Evolutionary conservation across 2,888 invertebrate genomes (phyloP).

Genomic region (Odiellus spinosus): DNA sequence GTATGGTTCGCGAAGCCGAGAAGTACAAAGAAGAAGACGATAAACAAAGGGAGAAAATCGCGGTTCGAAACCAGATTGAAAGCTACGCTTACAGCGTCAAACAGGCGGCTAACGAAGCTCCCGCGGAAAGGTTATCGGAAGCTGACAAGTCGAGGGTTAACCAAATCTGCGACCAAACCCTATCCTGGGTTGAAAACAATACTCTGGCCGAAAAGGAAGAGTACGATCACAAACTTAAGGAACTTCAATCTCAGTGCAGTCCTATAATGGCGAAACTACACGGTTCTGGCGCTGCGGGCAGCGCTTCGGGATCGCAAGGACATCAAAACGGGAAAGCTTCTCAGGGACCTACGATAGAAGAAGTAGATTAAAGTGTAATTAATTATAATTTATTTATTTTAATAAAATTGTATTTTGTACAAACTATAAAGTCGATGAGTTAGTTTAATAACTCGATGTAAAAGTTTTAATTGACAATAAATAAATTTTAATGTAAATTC

Average conservation of each 20-base stretch:
- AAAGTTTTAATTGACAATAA: no score
- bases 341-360: neutral
- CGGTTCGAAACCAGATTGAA: no score
- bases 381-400: no score
- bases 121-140: conserved; percentile 35
- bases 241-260: conserved; percentile 55
- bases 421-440: no score
- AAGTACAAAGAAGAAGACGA: conserved; percentile 56
- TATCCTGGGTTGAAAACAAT: conserved; percentile 65
- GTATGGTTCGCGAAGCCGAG: conserved; percentile 65
- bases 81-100: conserved; percentile 49
- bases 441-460: no score
- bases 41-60: conserved; percentile 48
- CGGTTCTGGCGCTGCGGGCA: conserved; percentile 5
- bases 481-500: no score
- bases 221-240: no score
- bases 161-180: conserved; percentile 38
- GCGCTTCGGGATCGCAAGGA: conserved; percentile 6
- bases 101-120: conserved; percentile 39
- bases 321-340: neutral
- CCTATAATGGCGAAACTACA: conserved; percentile 51
- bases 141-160: conserved; percentile 40
- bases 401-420: no score
- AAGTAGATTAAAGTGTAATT: neutral
- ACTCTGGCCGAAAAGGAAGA: conserved; percentile 57